These are phyloP conservation scores for Tenthredo amoena DNA, from an alignment of 2,888 invertebrate species.

Conservation along the genomic window DNA sequence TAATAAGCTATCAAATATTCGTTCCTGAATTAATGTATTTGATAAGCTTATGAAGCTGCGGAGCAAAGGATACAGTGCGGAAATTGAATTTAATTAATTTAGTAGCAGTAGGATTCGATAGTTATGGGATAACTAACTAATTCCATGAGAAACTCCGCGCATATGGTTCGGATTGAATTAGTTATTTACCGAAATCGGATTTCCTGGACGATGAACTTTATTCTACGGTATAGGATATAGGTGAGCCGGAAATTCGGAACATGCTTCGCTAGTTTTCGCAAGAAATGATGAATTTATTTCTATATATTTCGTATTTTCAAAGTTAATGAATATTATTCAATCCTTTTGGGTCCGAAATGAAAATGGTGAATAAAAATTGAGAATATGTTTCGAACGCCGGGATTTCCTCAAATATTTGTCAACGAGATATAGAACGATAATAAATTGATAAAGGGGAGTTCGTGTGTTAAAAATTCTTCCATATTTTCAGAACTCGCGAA, in stretches of 20 bases:
- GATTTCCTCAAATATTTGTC: neutral
- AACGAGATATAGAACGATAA: neutral
- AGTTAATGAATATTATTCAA: neutral
- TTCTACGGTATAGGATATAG: too few relatives aligned
- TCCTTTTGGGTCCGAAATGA: neutral
- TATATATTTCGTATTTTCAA: neutral
- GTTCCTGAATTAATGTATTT: neutral
- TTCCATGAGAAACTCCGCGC: neutral
- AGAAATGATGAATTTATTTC: neutral
- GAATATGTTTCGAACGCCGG: neutral
- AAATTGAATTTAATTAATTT: slow-evolving; percentile 20
- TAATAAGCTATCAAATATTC: neutral
- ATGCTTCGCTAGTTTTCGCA: neutral
- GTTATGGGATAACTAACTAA: neutral
- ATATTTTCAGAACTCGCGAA: slow-evolving; percentile 10
- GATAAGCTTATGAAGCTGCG: neutral
- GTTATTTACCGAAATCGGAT: neutral
- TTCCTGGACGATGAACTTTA: neutral
- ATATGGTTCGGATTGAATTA: slow-evolving; percentile 6
- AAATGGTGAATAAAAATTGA: neutral
- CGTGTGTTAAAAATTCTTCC: neutral
- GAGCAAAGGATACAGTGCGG: neutral
- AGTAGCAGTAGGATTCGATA: slow-evolving; percentile 8
- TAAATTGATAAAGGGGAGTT: neutral
- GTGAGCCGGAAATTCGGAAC: neutral